Evolutionary conservation across 2,113 vertebrate species (phyloP).

Genomic region (sheep (Ovis aries)): ARS-UI_Ramb_v3.0 NC_056071.1:56392501-56393000

Average conservation of each 20-base stretch:
- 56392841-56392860: background rate
- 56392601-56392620: background rate
- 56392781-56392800: background rate
- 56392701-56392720: background rate
- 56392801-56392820: background rate
- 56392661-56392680: background rate
- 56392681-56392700: background rate
- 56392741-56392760: background rate
- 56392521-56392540: background rate
- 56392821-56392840: background rate
- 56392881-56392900: background rate
- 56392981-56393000: background rate
- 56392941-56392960: background rate
- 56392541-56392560: background rate
- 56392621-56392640: background rate
- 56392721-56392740: background rate
- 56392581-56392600: background rate
- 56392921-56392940: background rate
- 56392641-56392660: background rate
- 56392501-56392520: background rate
- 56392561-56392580: background rate
- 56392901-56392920: background rate
- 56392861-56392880: background rate
- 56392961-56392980: background rate
- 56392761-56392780: background rate